Conservation (phyloP, 2,888 invertebrate species). For the Gymnocheta viridis region DNA sequence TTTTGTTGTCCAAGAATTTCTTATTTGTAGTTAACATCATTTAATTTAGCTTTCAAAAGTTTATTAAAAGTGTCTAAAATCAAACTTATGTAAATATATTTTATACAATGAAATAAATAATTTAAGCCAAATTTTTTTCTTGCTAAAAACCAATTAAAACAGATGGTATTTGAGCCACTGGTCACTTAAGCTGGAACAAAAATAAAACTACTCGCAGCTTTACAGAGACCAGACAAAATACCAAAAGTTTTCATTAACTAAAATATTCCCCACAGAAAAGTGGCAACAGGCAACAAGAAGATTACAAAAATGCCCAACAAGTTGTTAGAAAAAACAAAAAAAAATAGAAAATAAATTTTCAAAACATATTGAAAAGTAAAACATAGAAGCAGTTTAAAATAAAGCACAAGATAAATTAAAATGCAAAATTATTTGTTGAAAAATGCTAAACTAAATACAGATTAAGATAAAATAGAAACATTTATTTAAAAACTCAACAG, state of each 20-base stretch:
- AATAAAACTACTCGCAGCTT: neutral
- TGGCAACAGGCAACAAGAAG: neutral
- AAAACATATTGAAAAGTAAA: neutral
- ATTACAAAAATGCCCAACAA: neutral
- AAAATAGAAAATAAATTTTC: neutral
- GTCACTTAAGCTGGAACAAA: neutral
- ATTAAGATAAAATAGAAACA: neutral
- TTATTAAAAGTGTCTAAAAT: neutral
- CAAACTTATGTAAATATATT: too few relatives aligned
- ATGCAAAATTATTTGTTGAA: neutral
- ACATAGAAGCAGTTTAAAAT: neutral
- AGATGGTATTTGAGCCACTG: neutral
- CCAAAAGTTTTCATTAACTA: neutral
- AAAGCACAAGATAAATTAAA: neutral
- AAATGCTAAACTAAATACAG: constrained; percentile 13
- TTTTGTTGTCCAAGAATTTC: neutral
- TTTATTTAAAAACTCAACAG: constrained; percentile 8
- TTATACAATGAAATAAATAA: neutral
- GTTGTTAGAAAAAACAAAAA: neutral
- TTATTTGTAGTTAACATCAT: neutral
- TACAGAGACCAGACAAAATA: neutral
- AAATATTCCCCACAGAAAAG: neutral
- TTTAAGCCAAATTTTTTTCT: neutral
- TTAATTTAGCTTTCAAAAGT: neutral
- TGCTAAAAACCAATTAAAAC: neutral